Conservation (phyloP, 2,113 vertebrate species). For the Zosterops borbonicus region DNA sequence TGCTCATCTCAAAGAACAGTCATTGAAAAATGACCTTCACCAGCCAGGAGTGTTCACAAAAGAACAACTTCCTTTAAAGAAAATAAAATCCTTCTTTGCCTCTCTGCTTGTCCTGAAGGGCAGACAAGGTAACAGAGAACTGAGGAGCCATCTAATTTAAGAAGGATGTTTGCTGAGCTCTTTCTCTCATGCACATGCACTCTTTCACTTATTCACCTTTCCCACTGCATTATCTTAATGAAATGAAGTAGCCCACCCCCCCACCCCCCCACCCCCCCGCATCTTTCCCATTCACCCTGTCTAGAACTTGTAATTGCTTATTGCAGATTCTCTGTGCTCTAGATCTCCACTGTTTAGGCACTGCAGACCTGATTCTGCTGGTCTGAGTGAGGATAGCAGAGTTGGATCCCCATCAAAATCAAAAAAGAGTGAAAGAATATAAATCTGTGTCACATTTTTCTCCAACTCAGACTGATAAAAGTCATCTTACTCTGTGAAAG, state of each 20-base stretch:
- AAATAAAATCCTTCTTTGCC: not conserved
- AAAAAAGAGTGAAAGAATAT: not conserved
- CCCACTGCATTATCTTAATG: conserved; percentile 63
- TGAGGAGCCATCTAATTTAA: conserved; percentile 60
- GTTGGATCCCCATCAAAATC: not conserved
- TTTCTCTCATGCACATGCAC: conserved; percentile 63
- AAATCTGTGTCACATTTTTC: not conserved
- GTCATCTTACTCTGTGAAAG: not conserved
- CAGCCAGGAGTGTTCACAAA: not conserved
- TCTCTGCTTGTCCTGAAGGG: conserved; percentile 61
- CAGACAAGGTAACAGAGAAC: conserved; percentile 51
- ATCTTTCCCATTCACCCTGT: conserved; percentile 17
- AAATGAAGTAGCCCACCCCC: conserved; percentile 4
- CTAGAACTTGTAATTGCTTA: conserved; percentile 24
- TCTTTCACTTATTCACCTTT: conserved; percentile 66
- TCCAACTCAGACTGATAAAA: not conserved
- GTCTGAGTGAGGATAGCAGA: not conserved
- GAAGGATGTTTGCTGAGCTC: conserved; percentile 69
- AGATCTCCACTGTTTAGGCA: not conserved
- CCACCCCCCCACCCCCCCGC: not conserved
- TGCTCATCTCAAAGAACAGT: not conserved
- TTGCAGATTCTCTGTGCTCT: not conserved
- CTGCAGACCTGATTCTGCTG: not conserved
- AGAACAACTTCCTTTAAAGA: not conserved
- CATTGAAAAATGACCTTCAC: not conserved